Base-by-base conservation (phyloP, 2,888 invertebrate species). In the Agrilus cyanescens region DNA sequence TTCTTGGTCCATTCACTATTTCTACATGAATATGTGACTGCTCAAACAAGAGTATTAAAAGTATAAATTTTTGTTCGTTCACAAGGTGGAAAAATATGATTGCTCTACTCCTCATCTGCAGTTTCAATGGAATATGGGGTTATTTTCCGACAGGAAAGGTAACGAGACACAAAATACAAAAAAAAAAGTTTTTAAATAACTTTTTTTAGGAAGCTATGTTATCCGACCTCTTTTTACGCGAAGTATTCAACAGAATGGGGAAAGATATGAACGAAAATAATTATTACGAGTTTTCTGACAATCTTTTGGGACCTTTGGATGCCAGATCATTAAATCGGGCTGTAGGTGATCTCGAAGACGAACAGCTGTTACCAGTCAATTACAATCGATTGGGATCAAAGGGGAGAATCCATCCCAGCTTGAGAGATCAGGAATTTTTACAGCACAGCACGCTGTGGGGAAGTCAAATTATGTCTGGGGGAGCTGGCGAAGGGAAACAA, bases 401-500 rank as follows among this genome's bases (percentile, higher is more conserved):
- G 75, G 25, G 25, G 29, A 82, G 79, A 62, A 76, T 80, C 12
- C 81, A 79, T 66, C 86, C 87, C 4, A 85, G 85, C 52, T 72
- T 88, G 47, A 75, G 93, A 18, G 91, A 91, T 65, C 86, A 86
- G 57, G 91, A 93, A 60, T 90, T 84, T 59, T 60, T 91, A 54
- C 85, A 85, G 59, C 91, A 91, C 65, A 87, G 82, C 54, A 70
- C 71, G 3, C 62, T 79, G 2, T 75, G 64, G 62, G 65, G 66
- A 3, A 85, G 84, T 60, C 85, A 86, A 58, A 81, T 78, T 58
- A 70, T 82, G 39, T 76, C 79, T 31, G 83, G 82, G 30, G 88
- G 86, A 12, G 82, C 83, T 46, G 86, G 86, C 10, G 88, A 88
- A 63, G 84, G 82, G 32, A 73, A 76, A 43, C 82, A 84, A 60